Conservation (phyloP, 2,797 vertebrate species). For the Diglossa cyanea region DNA sequence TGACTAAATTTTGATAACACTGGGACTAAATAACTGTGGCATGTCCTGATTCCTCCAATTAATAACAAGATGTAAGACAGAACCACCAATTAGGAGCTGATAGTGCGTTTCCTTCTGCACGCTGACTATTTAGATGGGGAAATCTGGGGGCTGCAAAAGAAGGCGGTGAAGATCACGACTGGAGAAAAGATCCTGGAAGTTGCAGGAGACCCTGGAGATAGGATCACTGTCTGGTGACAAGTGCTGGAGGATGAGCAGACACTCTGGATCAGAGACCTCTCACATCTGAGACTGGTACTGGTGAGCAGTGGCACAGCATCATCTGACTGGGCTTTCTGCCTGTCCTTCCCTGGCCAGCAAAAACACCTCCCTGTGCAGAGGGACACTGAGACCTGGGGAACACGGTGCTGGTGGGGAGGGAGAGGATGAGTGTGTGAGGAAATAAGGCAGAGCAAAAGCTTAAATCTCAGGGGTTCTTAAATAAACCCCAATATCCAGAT, state of each 20-base stretch:
- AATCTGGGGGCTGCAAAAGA: neutral
- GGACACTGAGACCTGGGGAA: neutral
- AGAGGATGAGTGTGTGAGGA: neutral
- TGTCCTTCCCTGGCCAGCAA: neutral
- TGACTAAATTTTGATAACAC: neutral
- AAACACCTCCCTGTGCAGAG: rapidly evolving
- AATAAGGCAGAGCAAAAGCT: neutral
- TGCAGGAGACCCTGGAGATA: neutral
- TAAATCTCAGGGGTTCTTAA: neutral
- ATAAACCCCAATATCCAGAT: neutral
- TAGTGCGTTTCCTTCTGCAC: neutral
- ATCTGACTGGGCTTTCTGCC: neutral
- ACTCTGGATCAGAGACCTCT: neutral
- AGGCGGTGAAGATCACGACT: neutral
- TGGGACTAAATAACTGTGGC: neutral
- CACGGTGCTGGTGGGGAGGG: rapidly evolving
- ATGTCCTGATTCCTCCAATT: neutral
- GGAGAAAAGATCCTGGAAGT: neutral
- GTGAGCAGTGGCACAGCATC: neutral
- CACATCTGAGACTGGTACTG: neutral
- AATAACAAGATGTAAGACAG: neutral
- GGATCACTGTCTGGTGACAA: neutral
- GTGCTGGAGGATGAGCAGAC: rapidly evolving
- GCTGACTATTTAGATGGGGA: neutral
- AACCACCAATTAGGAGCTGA: neutral